Percentiles rank a stretch among this genome's conserved stretches.
Conservation (phyloP, 1,140 invertebrate species). For the Drosophila pruinosa region DNA sequence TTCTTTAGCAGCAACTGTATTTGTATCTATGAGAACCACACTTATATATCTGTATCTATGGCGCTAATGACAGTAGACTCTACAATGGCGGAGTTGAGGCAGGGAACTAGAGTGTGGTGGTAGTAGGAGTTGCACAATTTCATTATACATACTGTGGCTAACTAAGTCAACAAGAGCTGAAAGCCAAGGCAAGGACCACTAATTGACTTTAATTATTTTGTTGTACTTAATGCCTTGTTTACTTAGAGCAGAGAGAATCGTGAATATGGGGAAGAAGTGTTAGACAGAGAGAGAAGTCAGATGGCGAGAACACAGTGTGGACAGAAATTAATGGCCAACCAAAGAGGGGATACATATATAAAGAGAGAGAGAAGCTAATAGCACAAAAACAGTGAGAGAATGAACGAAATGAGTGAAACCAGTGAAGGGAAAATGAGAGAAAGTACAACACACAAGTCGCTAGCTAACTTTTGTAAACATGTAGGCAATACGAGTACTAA, state of each 20-base stretch:
- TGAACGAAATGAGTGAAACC: not conserved
- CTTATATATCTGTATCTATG: slow-evolving; percentile 14
- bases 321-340: not conserved
- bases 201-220: slow-evolving; percentile 82
- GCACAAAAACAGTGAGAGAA: not conserved
- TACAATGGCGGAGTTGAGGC: not conserved
- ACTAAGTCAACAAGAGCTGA: slow-evolving; percentile 58
- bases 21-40: not conserved
- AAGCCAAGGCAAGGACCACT: slow-evolving; percentile 53
- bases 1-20: not conserved
- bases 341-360: not conserved
- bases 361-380: not conserved
- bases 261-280: not conserved
- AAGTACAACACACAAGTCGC: too few relatives aligned
- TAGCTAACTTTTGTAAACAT: too few relatives aligned
- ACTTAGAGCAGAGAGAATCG: slow-evolving; percentile 30
- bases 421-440: slow-evolving; percentile 28
- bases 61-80: slow-evolving; percentile 41
- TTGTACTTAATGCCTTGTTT: slow-evolving; percentile 78
- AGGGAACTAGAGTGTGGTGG: not conserved
- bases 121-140: slow-evolving; percentile 26
- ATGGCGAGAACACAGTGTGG: slow-evolving; percentile 2
- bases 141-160: slow-evolving; percentile 54
- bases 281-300: slow-evolving; percentile 9
- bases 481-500: slow-evolving; percentile 43